phyloP scores from a whole-genome alignment of 2,797 vertebrate species.

The Tapera naevia region DNA sequence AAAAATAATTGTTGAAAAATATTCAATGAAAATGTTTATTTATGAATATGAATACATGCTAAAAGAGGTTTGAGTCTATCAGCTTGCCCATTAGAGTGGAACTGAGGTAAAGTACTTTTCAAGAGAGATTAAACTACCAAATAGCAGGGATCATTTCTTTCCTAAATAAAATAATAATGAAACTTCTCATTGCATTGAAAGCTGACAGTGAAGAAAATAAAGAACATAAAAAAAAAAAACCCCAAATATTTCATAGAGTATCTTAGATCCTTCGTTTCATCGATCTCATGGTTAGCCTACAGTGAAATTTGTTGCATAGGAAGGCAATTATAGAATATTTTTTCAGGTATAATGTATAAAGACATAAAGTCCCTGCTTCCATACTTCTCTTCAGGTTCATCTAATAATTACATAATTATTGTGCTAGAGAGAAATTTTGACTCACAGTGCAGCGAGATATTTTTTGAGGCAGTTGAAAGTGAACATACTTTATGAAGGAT shows the following conservation, averaged over 20 bases:
- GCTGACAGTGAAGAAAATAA: neutral
- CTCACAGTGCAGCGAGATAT: neutral
- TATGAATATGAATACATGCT: neutral
- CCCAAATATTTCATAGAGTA: neutral
- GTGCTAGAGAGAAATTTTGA: neutral
- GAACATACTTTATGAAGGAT: neutral
- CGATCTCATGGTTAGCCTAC: neutral
- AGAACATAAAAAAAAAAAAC: neutral
- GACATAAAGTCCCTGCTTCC: neutral
- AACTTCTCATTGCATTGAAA: neutral
- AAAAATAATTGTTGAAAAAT: neutral
- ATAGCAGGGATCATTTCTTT: neutral
- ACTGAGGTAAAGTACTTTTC: neutral
- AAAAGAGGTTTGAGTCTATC: neutral
- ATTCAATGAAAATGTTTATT: neutral
- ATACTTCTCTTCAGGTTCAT: neutral
- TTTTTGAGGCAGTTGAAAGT: constrained; percentile 13
- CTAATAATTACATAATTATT: neutral
- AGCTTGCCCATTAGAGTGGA: neutral
- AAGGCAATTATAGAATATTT: neutral
- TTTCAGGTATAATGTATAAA: neutral
- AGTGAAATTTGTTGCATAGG: neutral
- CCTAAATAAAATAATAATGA: neutral
- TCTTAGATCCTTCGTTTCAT: neutral
- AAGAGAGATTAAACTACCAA: neutral